These are phyloP conservation scores for Hypsopygia costalis DNA, from an alignment of 2,888 invertebrate genomes.

Conservation along the genomic window DNA sequence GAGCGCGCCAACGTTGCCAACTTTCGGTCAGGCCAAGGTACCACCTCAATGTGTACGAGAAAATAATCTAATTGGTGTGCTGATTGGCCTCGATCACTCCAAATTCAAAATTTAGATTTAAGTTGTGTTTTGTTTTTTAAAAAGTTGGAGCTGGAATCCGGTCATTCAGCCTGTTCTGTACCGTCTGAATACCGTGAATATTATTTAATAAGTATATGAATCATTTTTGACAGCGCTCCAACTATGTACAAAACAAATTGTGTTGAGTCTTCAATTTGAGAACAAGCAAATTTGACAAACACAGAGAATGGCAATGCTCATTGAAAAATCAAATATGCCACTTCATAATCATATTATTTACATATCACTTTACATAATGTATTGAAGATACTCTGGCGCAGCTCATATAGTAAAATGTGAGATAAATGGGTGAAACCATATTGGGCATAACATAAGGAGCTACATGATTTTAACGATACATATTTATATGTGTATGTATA, in stretches of 20 bases:
- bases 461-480: too few species aligned
- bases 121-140: constrained; percentile 36
- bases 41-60: constrained; percentile 54
- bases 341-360: constrained; percentile 42
- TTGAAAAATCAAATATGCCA: constrained; percentile 46
- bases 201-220: too few species aligned
- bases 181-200: too few species aligned
- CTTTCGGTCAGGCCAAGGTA: constrained; percentile 80
- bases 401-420: background rate
- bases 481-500: too few species aligned
- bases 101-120: constrained; percentile 77
- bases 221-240: constrained; percentile 14
- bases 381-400: constrained; percentile 2
- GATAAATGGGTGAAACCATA: background rate
- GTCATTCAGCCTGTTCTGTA: constrained; percentile 4
- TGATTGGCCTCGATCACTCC: constrained; percentile 71
- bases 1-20: constrained; percentile 64
- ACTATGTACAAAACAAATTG: constrained; percentile 26
- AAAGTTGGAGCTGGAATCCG: constrained; percentile 25
- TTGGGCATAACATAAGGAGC: background rate
- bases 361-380: constrained; percentile 12
- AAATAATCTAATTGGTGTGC: constrained; percentile 63
- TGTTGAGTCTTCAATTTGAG: constrained; percentile 14
- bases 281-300: constrained; percentile 14
- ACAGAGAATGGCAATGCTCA: constrained; percentile 65